phyloP scores from a whole-genome alignment of 2,888 invertebrate genomes.

The Tortrix viridana region DNA sequence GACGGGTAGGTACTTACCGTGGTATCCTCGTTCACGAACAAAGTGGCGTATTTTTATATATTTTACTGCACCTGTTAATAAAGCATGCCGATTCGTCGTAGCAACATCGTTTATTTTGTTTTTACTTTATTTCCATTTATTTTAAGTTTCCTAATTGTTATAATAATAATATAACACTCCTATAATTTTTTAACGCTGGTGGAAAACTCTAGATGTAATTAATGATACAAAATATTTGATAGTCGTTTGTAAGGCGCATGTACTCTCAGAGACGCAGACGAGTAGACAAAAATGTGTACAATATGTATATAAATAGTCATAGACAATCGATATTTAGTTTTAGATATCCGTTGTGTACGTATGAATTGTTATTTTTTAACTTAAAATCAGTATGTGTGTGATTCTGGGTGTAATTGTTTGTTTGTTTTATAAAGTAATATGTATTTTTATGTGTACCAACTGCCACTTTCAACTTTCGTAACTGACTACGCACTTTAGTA shows the following conservation, averaged over 20 bases:
- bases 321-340: slow-evolving; percentile 62
- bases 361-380: slow-evolving; percentile 60
- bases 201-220: slow-evolving; percentile 27
- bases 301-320: slow-evolving; percentile 77
- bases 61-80: slow-evolving; percentile 46
- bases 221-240: slow-evolving; percentile 22
- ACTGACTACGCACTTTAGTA: too few relatives aligned
- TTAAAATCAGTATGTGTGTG: slow-evolving; percentile 53
- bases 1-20: too few relatives aligned
- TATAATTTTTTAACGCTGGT: slow-evolving; percentile 7
- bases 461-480: background rate
- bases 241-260: slow-evolving; percentile 20
- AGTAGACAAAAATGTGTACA: slow-evolving; percentile 67
- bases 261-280: slow-evolving; percentile 45
- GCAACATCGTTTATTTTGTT: slow-evolving; percentile 42
- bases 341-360: slow-evolving; percentile 66
- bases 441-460: slow-evolving; percentile 20
- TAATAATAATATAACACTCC: too few relatives aligned
- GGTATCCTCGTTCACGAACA: slow-evolving; percentile 48
- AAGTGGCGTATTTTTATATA: slow-evolving; percentile 58
- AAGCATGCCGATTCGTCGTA: slow-evolving; percentile 40
- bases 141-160: slow-evolving; percentile 15
- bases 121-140: slow-evolving; percentile 39
- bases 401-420: slow-evolving; percentile 52
- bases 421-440: slow-evolving; percentile 54